Evolutionary conservation across 2,888 invertebrate genomes (phyloP).

Genomic region (Ctena decussata): DNA sequence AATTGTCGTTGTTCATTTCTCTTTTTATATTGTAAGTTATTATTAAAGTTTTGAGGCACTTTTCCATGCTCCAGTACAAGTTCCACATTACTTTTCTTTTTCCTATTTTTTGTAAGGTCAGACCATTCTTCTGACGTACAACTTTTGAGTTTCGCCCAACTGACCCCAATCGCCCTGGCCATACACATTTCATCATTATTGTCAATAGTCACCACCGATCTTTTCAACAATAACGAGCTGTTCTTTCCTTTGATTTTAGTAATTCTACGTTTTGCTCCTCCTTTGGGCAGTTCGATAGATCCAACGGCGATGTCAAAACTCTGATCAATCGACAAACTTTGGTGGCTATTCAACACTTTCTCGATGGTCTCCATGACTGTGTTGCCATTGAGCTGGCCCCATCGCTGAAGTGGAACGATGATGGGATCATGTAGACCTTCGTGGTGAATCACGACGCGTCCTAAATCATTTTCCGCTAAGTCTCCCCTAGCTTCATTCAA

Average conservation of each 20-base stretch:
- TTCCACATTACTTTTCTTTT: too few species aligned
- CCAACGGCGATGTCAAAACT: conserved; percentile 48
- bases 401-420: too few species aligned
- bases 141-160: too few species aligned
- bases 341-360: too few species aligned
- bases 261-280: conserved; percentile 13
- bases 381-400: too few species aligned
- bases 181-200: conserved; percentile 35
- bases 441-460: conserved; percentile 25
- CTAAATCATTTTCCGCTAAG: conserved; percentile 26
- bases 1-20: not conserved
- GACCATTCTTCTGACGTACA: too few species aligned
- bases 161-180: too few species aligned
- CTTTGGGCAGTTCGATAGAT: conserved; percentile 32
- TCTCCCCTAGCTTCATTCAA: too few species aligned
- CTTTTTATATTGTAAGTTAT: conserved; percentile 9
- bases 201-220: conserved; percentile 29
- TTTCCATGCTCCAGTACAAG: conserved; percentile 34
- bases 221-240: conserved; percentile 26
- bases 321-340: too few species aligned
- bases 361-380: too few species aligned
- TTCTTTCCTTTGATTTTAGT: conserved; percentile 22
- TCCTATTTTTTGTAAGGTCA: conserved; percentile 19
- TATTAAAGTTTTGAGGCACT: conserved; percentile 33
- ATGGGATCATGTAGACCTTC: conserved; percentile 49